Conservation (phyloP, 2,797 vertebrate genomes). For the Acanthopagrus latus region DNA sequence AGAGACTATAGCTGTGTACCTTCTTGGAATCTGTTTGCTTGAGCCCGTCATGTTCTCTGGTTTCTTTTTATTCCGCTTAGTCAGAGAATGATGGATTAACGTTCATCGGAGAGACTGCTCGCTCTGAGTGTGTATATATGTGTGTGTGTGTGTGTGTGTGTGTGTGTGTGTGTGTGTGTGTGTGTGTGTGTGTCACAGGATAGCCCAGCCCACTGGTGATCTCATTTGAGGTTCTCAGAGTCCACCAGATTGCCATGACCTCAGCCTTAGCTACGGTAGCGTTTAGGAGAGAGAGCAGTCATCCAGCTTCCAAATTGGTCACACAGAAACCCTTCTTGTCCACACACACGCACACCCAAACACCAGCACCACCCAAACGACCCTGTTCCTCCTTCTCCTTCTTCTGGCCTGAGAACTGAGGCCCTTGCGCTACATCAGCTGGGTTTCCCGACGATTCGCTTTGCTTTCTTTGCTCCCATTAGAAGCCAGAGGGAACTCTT, state of each 20-base stretch:
- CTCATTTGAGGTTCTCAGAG: constrained; percentile 68
- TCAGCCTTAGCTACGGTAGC: constrained; percentile 70
- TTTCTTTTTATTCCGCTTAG: constrained; percentile 68
- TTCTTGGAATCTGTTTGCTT: constrained; percentile 33
- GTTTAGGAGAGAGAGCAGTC: constrained; percentile 52
- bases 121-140: constrained; percentile 44
- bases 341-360: constrained; percentile 29
- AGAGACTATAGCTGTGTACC: constrained; percentile 20
- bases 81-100: constrained; percentile 54
- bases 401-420: constrained; percentile 9
- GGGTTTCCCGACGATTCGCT: constrained; percentile 18
- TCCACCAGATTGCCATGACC: constrained; percentile 72
- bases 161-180: constrained; percentile 45
- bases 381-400: constrained; percentile 2
- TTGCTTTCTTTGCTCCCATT: constrained; percentile 26
- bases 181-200: constrained; percentile 51
- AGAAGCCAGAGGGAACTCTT: constrained; percentile 27
- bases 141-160: constrained; percentile 42
- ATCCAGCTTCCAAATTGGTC: constrained; percentile 50
- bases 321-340: constrained; percentile 42
- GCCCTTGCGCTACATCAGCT: constrained; percentile 16
- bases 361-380: constrained; percentile 21
- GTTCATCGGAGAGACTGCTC: constrained; percentile 66
- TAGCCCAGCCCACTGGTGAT: constrained; percentile 64
- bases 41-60: constrained; percentile 40